These are phyloP conservation scores for Phytoseiulus persimilis DNA, from an alignment of 2,888 invertebrate species.

Conservation along the genomic window DNA sequence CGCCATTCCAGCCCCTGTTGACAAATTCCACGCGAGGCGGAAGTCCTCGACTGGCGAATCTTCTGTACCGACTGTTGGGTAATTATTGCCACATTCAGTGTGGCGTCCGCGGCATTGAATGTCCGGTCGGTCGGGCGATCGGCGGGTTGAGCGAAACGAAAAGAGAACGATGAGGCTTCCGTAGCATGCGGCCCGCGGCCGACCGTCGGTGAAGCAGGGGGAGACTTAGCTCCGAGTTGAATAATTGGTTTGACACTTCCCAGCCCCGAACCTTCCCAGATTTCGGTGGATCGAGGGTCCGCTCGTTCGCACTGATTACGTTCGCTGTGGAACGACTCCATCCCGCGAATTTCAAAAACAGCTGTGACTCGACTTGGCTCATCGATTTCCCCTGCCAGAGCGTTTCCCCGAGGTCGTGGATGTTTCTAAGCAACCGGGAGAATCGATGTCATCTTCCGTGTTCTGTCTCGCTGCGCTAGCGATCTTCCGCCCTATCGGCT, in stretches of 20 bases:
- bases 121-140: neutral
- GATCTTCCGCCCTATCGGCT: neutral
- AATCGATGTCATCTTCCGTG: neutral
- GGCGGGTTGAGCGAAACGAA: neutral
- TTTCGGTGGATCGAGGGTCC: neutral
- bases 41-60: neutral
- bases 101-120: neutral
- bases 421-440: neutral
- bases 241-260: neutral
- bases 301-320: neutral
- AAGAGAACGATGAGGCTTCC: neutral
- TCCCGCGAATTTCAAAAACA: neutral
- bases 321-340: neutral
- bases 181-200: neutral
- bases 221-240: neutral
- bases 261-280: neutral
- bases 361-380: neutral
- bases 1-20: neutral
- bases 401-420: neutral
- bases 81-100: neutral
- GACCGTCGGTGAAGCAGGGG: neutral
- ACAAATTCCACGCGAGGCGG: neutral
- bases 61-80: neutral
- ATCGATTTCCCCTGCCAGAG: neutral
- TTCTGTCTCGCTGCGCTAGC: neutral